Evolutionary conservation across 1,140 invertebrate genomes (phyloP), one percentile per base, ranked within the genome.

Genomic region (Euglossa dilemma): DNA sequence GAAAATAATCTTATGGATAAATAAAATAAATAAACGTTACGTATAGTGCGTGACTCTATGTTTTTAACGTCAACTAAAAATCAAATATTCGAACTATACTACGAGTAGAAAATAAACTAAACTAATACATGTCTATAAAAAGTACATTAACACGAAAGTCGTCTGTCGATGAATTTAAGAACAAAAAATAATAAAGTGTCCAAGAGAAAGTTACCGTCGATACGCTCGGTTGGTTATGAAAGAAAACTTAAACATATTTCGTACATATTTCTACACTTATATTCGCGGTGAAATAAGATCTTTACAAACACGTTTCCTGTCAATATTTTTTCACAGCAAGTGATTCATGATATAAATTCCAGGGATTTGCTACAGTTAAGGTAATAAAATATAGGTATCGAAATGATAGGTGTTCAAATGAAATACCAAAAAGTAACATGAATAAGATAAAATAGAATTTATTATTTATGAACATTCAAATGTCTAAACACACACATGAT

Each of bases 401-500:
- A 36, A 36, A 36, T 36, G 61, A 47, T 6, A 66, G 52, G 20
- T n/a, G 7, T 50, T 9, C 6, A 36, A 50, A n/a, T 50, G 18
- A 43, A 43, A 52, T 23, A n/a, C 52, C 57, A 64, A 16, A 14
- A 6, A 16, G 23, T 20, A 28, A n/a, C 45, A n/a, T 18, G 59
- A 80, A 57, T 83, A 78, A 78, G 56, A 43, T 83, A 84, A 87
- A 87, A 80, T 87, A 84, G 64, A 67, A 84, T 87, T 73, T 88
- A 87, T 87, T 87, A 76, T 59, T 67, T 67, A 76, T 71, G 80
- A 85, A 66, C 74, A 88, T 74, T 87, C 76, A 87, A 84, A 86
- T 84, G 47, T 66, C 82, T 87, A 87, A 87, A 75, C 85, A 85
- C 87, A 87, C 85, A 82, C 86, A 85, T 85, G 57, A 67, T 80